Base-by-base conservation (phyloP, 1,140 invertebrate species). In the Aphis gossypii region DNA sequence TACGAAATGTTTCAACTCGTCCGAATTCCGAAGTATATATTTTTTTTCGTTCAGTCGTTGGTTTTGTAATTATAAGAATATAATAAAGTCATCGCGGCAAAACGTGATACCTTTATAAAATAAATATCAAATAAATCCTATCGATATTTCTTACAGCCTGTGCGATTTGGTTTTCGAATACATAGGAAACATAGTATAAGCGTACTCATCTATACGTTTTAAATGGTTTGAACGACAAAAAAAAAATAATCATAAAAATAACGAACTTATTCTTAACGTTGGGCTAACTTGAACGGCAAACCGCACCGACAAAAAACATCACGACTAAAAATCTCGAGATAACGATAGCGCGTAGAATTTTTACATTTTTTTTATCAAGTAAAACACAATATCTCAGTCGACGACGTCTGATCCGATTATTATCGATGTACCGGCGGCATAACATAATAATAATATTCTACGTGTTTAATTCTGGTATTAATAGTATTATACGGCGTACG, bases 41-140 rank as follows among this genome's bases (percentile, higher is more conserved):
- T 89, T 11, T 60, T 90, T 41, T 30, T 60, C 18, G 20, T 48
- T 51, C 1, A 18, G 1, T 60, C 23, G 88, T 60, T 20, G 54
- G 23, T 90, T 60, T 90, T 60, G 51, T 60, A 90, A 25, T 30
- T n/a, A 44, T 86, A 89, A 38, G 21, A 54, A 35, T 35, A 89
- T 54, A 54, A 35, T 35, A 35, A 30, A 30, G 46, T 41, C 7
- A 88, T 51, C 20, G 23, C n/a, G 46, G 20, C 30, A 8, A n/a
- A 51, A 9, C 84, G 14, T 48, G 35, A 2, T 11, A 60, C 14
- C 14, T 4, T 21, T 20, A 44, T 86, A 9, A 86, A 46, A 46
- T 14, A 46, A 87, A 46, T 23, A 90, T 60, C 60, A 60, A 68
- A 44, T 20, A 44, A 90, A 68, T 90, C 25, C 38, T 90, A 90